Percentiles rank a stretch among this genome's conserved stretches.
These are phyloP conservation scores for Tokudaia muenninki DNA, from an alignment of 2,797 vertebrate species.

Conservation along the genomic window DNA sequence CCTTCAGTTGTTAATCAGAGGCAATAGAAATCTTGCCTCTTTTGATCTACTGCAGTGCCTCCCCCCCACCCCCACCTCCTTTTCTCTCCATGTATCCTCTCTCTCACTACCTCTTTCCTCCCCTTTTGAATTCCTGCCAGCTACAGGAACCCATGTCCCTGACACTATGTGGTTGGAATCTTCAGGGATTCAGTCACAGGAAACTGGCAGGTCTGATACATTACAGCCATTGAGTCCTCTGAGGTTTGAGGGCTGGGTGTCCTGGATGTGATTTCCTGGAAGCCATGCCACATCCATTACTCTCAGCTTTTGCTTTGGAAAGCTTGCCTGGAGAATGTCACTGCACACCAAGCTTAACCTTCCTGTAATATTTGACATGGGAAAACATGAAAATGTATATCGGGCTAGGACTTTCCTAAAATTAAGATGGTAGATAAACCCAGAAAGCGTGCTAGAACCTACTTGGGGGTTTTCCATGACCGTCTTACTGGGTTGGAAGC, in stretches of 20 bases:
- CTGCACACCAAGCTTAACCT: constrained; percentile 76
- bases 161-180: constrained; percentile 59
- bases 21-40: background rate
- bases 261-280: constrained; percentile 69
- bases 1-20: background rate
- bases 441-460: constrained; percentile 58
- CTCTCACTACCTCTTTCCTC: background rate
- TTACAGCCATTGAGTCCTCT: constrained; percentile 20
- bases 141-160: background rate
- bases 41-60: background rate
- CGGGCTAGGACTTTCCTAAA: constrained; percentile 60
- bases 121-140: constrained; percentile 47
- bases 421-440: constrained; percentile 71
- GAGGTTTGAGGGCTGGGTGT: background rate
- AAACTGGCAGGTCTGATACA: constrained; percentile 31
- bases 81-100: too few relatives aligned
- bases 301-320: constrained; percentile 66
- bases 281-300: constrained; percentile 73
- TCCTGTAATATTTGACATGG: constrained; percentile 70
- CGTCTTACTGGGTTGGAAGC: constrained; percentile 51
- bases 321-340: constrained; percentile 77
- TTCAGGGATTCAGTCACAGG: constrained; percentile 12
- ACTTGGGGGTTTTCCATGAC: constrained; percentile 46
- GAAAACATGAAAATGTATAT: constrained; percentile 71
- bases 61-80: too few relatives aligned